Evolutionary conservation across 2,888 invertebrate genomes (phyloP).

Genomic region (Drosophila pseudotalamancana): DNA sequence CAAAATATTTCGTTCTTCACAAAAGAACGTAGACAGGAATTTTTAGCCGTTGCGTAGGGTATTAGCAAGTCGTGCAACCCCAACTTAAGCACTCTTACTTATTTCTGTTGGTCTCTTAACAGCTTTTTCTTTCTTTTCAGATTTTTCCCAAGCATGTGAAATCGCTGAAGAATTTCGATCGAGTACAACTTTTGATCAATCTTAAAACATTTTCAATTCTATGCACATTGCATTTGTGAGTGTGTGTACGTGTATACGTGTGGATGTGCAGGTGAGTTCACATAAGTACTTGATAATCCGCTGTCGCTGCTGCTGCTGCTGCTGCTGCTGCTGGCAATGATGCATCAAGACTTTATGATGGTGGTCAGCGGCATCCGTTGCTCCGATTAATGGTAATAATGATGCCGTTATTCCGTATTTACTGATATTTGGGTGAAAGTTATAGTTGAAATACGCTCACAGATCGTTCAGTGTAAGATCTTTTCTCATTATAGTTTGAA

Average conservation of each 20-base stretch:
- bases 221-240: conserved; percentile 10
- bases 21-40: no score
- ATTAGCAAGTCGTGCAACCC: not conserved
- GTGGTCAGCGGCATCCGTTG: conserved; percentile 48
- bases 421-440: conserved; percentile 65
- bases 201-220: conserved; percentile 44
- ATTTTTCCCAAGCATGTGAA: conserved; percentile 65
- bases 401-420: conserved; percentile 42
- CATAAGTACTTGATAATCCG: conserved; percentile 39
- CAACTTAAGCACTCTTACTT: conserved; percentile 4
- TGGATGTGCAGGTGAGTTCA: conserved; percentile 46
- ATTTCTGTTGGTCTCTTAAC: conserved; percentile 23
- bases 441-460: conserved; percentile 40
- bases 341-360: conserved; percentile 25
- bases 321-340: conserved; percentile 6
- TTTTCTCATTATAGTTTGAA: conserved; percentile 1
- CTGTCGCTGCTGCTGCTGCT: conserved; percentile 3
- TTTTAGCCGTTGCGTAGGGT: not conserved
- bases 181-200: conserved; percentile 35
- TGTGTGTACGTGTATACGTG: conserved; percentile 4
- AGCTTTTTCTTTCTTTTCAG: conserved; percentile 64
- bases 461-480: not conserved
- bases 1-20: no score
- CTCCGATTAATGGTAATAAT: conserved; percentile 65
- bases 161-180: conserved; percentile 49